Conservation (phyloP, 1,140 invertebrate species). For the Lepidotrigona ventralis region DNA sequence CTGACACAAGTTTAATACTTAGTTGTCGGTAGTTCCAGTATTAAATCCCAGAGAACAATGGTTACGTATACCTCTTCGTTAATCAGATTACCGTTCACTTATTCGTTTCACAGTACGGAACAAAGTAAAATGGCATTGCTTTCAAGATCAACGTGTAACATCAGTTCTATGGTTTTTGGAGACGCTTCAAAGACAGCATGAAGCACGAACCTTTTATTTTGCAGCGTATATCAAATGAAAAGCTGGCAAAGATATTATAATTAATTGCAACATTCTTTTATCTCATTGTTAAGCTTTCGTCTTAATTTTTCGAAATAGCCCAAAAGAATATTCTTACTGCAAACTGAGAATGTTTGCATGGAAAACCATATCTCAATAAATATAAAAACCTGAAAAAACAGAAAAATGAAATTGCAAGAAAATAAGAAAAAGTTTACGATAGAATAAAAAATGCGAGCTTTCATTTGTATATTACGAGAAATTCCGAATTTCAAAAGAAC, state of each 20-base stretch:
- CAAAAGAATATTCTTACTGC: no score
- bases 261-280: background rate
- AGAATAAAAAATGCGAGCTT: no score
- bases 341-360: no score
- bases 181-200: no score
- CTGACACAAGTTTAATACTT: no score
- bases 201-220: background rate
- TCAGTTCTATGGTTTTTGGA: background rate
- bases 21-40: no score
- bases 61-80: background rate
- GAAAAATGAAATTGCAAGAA: no score
- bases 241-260: background rate
- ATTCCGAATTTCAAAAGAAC: no score
- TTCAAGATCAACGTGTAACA: background rate
- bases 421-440: no score
- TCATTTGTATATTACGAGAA: no score
- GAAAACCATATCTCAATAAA: no score
- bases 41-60: background rate
- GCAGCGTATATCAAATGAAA: background rate
- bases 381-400: no score
- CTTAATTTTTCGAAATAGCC: background rate
- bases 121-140: background rate
- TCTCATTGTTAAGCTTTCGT: background rate
- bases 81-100: background rate
- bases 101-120: background rate